These are phyloP conservation scores for Bothrops jararaca DNA, from an alignment of 2,113 vertebrate species.

Conservation along the genomic window DNA sequence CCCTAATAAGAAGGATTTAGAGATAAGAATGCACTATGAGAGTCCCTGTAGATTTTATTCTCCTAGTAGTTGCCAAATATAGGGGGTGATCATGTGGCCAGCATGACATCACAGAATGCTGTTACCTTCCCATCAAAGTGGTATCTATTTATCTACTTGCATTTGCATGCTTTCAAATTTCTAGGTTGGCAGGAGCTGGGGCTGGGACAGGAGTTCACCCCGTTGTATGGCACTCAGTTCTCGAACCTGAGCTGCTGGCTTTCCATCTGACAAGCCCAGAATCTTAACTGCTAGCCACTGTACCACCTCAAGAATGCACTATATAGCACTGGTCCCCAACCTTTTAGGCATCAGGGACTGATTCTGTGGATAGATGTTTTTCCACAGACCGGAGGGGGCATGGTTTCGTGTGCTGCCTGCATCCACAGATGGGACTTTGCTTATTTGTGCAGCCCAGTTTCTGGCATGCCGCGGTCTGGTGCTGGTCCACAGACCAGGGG, in stretches of 20 bases:
- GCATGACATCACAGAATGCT: background rate
- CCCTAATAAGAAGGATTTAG: background rate
- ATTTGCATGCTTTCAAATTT: background rate
- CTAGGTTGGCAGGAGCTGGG: background rate
- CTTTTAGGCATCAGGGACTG: no score
- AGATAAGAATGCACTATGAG: background rate
- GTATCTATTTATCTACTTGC: background rate
- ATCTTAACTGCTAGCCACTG: background rate
- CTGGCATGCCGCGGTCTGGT: no score
- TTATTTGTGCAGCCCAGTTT: no score
- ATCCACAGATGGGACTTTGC: no score
- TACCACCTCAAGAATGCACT: background rate
- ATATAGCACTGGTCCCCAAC: no score
- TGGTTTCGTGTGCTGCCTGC: no score
- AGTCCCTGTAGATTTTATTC: background rate
- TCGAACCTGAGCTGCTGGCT: background rate
- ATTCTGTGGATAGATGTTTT: no score
- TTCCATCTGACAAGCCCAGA: background rate
- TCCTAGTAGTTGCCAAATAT: background rate
- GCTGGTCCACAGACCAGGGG: no score
- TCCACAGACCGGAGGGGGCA: no score
- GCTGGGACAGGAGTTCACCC: background rate
- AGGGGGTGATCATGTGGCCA: background rate
- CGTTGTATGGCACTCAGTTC: accelerated
- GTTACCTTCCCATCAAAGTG: background rate